Percentiles rank a stretch among this genome's conserved stretches.
These are phyloP conservation scores for Drosophila quinaria DNA, from an alignment of 2,888 invertebrate species.

Conservation along the genomic window DNA sequence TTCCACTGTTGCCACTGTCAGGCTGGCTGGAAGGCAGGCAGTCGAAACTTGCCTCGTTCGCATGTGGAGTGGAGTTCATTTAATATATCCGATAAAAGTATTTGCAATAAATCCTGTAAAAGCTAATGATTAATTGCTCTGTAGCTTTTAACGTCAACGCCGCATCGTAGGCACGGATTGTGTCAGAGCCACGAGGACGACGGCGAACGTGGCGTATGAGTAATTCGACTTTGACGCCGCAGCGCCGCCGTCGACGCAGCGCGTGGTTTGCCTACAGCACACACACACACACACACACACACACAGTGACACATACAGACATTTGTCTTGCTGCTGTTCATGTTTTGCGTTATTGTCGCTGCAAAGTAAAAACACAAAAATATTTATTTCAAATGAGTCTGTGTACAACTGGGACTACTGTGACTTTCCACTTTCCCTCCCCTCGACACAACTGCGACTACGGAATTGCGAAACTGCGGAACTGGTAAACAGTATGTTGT, in stretches of 20 bases:
- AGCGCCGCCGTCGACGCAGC: constrained; percentile 69
- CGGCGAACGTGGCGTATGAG: constrained; percentile 76
- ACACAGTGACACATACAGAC: constrained; percentile 29
- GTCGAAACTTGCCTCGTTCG: constrained; percentile 22
- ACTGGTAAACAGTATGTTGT: constrained; percentile 68
- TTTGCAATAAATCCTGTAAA: constrained; percentile 84
- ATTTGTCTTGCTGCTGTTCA: constrained; percentile 70
- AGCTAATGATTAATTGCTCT: constrained; percentile 84
- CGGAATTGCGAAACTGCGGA: constrained; percentile 59
- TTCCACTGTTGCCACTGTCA: constrained; percentile 57
- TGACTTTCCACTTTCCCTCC: neutral
- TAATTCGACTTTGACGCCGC: constrained; percentile 79
- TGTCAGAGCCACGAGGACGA: constrained; percentile 55
- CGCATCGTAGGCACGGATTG: constrained; percentile 78
- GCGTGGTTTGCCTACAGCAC: constrained; percentile 75
- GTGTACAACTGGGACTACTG: constrained; percentile 70
- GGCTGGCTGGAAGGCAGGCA: neutral
- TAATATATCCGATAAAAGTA: constrained; percentile 82
- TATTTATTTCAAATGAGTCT: constrained; percentile 81
- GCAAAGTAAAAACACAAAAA: constrained; percentile 81
- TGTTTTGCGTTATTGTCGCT: constrained; percentile 81
- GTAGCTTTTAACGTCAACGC: constrained; percentile 79
- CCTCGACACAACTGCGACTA: constrained; percentile 9
- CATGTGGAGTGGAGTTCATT: constrained; percentile 75
- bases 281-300: constrained; percentile 28